Conservation (phyloP, 2,797 vertebrate species). For the Monodelphis domestica region DNA sequence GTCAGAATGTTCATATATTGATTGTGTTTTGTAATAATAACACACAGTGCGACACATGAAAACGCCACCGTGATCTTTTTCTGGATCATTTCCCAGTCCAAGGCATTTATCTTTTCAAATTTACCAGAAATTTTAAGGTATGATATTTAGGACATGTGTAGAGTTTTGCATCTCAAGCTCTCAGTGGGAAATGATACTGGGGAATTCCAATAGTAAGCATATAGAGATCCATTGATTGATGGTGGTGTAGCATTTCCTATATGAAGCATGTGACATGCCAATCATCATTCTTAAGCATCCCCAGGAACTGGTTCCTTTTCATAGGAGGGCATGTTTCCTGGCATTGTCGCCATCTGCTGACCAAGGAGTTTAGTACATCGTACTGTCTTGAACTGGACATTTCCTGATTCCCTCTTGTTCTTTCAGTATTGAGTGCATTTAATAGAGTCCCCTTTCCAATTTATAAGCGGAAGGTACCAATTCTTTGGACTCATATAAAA, state of each 20-base stretch:
- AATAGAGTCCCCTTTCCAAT: background rate
- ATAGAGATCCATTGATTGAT: background rate
- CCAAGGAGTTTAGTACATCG: background rate
- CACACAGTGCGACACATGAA: background rate
- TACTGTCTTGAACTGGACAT: background rate
- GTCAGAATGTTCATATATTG: conserved; percentile 3
- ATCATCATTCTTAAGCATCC: background rate
- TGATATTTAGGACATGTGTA: background rate
- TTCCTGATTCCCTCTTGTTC: conserved; percentile 17
- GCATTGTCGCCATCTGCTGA: conserved; percentile 50
- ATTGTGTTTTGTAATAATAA: background rate
- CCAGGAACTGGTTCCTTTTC: conserved; percentile 29
- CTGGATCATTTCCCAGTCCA: background rate
- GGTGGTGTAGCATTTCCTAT: background rate
- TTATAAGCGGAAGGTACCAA: background rate
- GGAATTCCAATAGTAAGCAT: background rate
- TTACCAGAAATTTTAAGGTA: conserved; percentile 25
- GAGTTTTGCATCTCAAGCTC: background rate
- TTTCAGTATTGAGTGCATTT: background rate
- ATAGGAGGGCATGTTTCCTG: conserved; percentile 39
- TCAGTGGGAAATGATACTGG: conserved; percentile 36
- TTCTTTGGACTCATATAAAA: background rate
- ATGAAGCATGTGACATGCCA: background rate
- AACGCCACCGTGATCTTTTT: background rate
- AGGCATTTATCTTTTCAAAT: background rate